Base-by-base conservation (phyloP, 2,888 invertebrate genomes). In the Tricholauxania praeusta region DNA sequence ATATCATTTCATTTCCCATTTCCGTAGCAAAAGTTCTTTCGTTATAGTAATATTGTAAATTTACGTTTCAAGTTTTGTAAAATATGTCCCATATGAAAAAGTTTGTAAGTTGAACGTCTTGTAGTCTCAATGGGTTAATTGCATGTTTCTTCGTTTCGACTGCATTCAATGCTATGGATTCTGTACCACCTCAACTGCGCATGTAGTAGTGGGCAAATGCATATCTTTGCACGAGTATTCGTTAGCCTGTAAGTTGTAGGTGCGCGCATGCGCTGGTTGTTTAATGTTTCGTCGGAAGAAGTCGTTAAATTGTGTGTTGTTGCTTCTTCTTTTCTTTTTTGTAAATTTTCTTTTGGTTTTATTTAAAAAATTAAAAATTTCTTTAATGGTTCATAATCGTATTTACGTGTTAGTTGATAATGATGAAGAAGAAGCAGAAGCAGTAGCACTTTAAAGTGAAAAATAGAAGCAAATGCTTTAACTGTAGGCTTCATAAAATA, bases 321-420 rank as follows among this genome's bases (percentile, higher is more conserved):
- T 62, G 68, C 47, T 62, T 15, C 12, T 19, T 12, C 39, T 63
- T 15, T 3, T 49, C n/a, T 17, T 47, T 32, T 15, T 8, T 39
- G 47, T 14, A 17, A 10, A 22, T 57, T 55, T 62, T 66, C 62
- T 55, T 63, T 70, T 47, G 51, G 67, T 75, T 75, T 75, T 59
- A 65, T 76, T 75, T 72, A 76, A 78, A 77, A 77, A 78, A 72
- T 74, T 71, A 70, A 68, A 71, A 77, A 75, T 79, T 78, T 79
- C 76, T 79, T 79, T 75, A 78, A 78, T 76, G 80, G 78, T 77
- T 79, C 75, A 79, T 80, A 80, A 81, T 78, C 80, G 81, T 79
- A 76, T 78, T 78, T 73, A 78, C 76, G 77, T 72, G 76, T 72
- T 60, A 51, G 64, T 62, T 62, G 60, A 52, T 70, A 70, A 70